phyloP scores from a whole-genome alignment of 2,113 vertebrate genomes.

The Brachyhypopomus gauderio region DNA sequence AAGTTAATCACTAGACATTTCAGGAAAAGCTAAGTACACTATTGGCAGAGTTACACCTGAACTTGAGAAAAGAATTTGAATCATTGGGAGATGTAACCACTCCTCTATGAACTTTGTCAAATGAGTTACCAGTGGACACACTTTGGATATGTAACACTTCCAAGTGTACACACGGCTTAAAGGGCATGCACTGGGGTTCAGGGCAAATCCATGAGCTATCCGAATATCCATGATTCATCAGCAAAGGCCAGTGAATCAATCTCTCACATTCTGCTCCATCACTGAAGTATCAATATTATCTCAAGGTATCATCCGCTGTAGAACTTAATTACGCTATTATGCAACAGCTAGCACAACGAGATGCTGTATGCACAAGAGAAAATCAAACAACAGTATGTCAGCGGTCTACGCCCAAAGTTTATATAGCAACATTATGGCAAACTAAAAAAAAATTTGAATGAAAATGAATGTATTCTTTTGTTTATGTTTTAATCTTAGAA shows the following conservation, averaged over 20 bases:
- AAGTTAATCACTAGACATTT: not conserved
- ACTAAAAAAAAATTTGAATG: not conserved
- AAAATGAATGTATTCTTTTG: not conserved
- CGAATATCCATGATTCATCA: conserved; percentile 5
- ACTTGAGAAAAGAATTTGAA: not conserved
- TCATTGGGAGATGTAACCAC: not conserved
- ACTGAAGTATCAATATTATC: conserved; percentile 56
- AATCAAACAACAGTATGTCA: conserved; percentile 61
- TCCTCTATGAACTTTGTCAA: conserved; percentile 42
- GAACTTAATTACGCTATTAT: not conserved
- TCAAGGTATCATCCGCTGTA: conserved; percentile 45
- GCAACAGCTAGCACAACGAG: conserved; percentile 23
- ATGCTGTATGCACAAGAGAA: conserved; percentile 56
- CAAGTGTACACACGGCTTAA: conserved; percentile 22
- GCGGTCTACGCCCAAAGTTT: conserved; percentile 66
- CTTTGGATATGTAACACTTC: not conserved
- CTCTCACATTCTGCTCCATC: not conserved
- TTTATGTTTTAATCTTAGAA: not conserved
- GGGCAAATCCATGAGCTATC: not conserved
- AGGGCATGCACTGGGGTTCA: not conserved
- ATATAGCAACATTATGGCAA: conserved; percentile 49
- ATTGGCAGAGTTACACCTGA: not conserved
- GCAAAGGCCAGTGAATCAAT: not conserved
- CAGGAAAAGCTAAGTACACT: not conserved
- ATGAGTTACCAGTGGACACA: conserved; percentile 37